These are phyloP conservation scores for Aspidapion aeneum DNA, from an alignment of 2,888 invertebrate genomes.

Conservation along the genomic window DNA sequence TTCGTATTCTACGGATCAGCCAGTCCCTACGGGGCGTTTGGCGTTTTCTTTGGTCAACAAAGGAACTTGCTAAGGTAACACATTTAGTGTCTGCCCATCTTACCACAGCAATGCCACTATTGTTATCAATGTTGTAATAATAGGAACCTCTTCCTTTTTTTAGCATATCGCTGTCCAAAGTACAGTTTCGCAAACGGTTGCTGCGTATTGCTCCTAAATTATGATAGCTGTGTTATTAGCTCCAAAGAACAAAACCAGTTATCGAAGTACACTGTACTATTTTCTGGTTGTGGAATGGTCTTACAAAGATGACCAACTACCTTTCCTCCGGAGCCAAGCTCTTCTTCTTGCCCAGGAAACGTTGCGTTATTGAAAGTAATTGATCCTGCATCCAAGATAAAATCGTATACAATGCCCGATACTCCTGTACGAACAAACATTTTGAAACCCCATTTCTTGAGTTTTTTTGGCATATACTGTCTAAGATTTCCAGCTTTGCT, in stretches of 20 bases:
- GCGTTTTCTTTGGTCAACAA: too few species aligned
- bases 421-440: conserved; percentile 26
- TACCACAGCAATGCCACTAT: too few species aligned
- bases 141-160: too few species aligned
- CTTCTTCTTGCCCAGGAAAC: conserved; percentile 10
- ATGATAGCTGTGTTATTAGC: too few species aligned
- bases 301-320: conserved; percentile 13
- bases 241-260: conserved; percentile 12
- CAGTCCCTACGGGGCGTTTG: too few species aligned
- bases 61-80: too few species aligned
- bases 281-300: conserved; percentile 12
- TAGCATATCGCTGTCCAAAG: too few species aligned
- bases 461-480: conserved; percentile 7
- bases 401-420: conserved; percentile 25
- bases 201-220: too few species aligned
- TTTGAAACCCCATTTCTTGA: conserved; percentile 29
- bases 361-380: conserved; percentile 20
- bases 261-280: conserved; percentile 22
- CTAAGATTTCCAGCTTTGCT: conserved; percentile 13
- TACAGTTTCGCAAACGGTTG: too few species aligned
- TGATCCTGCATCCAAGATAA: conserved; percentile 22
- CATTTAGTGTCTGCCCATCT: too few species aligned
- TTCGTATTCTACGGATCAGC: too few species aligned
- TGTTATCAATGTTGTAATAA: too few species aligned
- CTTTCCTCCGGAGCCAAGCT: conserved; percentile 16